These are phyloP conservation scores for Paedocypris micromegethes DNA, from an alignment of 2,797 vertebrate species.

Conservation along the genomic window DNA sequence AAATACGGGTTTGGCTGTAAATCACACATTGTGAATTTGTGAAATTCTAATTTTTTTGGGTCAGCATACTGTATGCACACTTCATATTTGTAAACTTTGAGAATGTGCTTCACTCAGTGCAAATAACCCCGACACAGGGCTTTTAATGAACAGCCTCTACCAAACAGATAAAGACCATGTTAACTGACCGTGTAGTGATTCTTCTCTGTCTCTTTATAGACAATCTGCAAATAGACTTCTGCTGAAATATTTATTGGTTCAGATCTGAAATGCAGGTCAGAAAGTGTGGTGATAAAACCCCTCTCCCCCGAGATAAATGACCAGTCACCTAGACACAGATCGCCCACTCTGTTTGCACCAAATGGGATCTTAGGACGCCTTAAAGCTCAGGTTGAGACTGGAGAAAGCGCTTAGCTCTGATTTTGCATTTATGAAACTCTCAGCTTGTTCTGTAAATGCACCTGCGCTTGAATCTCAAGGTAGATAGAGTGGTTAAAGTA, in stretches of 20 bases:
- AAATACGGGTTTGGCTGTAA: no score
- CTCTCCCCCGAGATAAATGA: slow-evolving; percentile 19
- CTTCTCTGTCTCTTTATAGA: slow-evolving; percentile 1
- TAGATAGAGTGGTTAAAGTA: slow-evolving; percentile 32
- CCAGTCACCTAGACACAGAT: slow-evolving; percentile 37
- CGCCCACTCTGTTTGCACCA: slow-evolving; percentile 7
- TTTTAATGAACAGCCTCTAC: slow-evolving; percentile 12
- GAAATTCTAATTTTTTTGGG: no score
- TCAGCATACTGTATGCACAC: no score
- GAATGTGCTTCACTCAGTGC: no score
- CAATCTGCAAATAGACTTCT: slow-evolving; percentile 51
- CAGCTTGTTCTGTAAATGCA: slow-evolving; percentile 46
- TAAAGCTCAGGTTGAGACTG: slow-evolving; percentile 43
- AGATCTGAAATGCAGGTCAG: slow-evolving; percentile 53
- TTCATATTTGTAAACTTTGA: no score
- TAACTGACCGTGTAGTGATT: background rate
- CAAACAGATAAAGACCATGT: slow-evolving; percentile 8
- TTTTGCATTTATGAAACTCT: slow-evolving; percentile 63
- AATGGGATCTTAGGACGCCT: slow-evolving; percentile 44
- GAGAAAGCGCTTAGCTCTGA: slow-evolving; percentile 49
- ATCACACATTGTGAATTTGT: no score
- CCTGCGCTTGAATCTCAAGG: slow-evolving; percentile 33
- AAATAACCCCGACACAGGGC: background rate
- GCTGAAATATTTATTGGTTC: slow-evolving; percentile 64
- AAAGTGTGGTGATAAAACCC: slow-evolving; percentile 31